Evolutionary conservation across 2,797 vertebrate genomes (phyloP).

Genomic region (Cercopithecus neglectus): DNA sequence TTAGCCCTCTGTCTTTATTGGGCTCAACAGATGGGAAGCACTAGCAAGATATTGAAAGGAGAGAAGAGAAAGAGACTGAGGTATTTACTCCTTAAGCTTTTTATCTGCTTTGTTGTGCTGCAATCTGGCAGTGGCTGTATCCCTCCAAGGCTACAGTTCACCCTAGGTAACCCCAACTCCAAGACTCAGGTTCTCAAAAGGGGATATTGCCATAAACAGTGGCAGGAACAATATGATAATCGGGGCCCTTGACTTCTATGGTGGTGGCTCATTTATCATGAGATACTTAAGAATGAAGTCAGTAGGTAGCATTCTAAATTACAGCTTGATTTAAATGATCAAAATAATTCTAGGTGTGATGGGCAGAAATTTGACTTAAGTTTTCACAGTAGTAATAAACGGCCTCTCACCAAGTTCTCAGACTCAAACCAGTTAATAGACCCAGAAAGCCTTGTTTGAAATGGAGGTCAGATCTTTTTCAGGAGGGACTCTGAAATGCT

Average conservation of each 20-base stretch:
- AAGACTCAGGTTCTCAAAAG: background rate
- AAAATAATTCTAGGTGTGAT: background rate
- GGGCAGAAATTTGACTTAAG: background rate
- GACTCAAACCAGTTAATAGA: background rate
- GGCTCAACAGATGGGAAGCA: background rate
- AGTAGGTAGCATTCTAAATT: background rate
- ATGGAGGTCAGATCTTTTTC: background rate
- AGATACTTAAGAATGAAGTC: background rate
- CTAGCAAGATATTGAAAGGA: background rate
- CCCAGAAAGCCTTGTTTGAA: background rate
- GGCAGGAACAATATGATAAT: background rate
- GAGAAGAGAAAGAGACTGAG: background rate
- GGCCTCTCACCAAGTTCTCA: background rate
- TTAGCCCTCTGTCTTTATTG: background rate
- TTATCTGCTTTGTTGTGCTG: background rate
- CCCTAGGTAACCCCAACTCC: background rate
- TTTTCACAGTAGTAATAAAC: background rate
- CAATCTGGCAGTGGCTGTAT: background rate
- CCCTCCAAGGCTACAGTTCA: background rate
- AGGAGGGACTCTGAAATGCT: background rate
- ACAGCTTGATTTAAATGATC: background rate
- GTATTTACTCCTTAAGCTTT: background rate
- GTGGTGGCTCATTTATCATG: background rate
- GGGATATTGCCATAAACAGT: background rate
- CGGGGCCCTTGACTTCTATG: background rate